Evolutionary conservation across 2,797 vertebrate species (phyloP).

Genomic region (Linurgus olivaceus): DNA sequence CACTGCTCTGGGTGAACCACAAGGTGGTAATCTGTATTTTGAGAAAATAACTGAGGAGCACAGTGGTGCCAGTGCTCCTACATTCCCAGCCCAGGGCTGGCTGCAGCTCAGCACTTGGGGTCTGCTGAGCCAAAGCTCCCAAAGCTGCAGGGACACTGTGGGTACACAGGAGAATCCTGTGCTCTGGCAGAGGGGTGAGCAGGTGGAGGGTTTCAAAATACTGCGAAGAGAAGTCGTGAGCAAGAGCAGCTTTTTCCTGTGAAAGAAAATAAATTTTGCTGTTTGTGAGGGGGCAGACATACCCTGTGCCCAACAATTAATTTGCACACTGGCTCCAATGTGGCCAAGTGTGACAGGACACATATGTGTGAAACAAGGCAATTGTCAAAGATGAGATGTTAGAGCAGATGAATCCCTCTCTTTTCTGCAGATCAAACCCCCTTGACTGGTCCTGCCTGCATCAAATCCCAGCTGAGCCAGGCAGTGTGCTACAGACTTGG

Average conservation of each 20-base stretch:
- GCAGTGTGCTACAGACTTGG: neutral
- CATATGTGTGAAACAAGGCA: neutral
- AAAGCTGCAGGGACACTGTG: neutral
- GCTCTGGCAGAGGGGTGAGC: neutral
- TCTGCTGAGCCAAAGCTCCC: neutral
- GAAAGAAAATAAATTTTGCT: neutral
- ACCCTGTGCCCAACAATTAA: neutral
- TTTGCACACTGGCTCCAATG: neutral
- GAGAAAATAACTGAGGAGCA: neutral
- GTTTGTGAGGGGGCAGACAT: neutral
- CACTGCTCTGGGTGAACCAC: accelerated
- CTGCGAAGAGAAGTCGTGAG: neutral
- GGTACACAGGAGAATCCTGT: neutral
- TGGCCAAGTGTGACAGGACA: neutral
- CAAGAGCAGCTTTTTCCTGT: neutral
- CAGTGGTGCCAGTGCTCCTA: neutral
- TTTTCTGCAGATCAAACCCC: neutral
- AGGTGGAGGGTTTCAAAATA: neutral
- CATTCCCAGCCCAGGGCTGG: neutral
- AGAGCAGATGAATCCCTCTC: neutral
- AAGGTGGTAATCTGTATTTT: neutral
- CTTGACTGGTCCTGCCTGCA: neutral
- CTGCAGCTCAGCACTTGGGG: neutral
- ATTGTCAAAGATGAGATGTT: neutral
- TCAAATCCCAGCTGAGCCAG: neutral